phyloP scores from a whole-genome alignment of 2,797 vertebrate genomes.

The Synaphobranchus kaupii region DNA sequence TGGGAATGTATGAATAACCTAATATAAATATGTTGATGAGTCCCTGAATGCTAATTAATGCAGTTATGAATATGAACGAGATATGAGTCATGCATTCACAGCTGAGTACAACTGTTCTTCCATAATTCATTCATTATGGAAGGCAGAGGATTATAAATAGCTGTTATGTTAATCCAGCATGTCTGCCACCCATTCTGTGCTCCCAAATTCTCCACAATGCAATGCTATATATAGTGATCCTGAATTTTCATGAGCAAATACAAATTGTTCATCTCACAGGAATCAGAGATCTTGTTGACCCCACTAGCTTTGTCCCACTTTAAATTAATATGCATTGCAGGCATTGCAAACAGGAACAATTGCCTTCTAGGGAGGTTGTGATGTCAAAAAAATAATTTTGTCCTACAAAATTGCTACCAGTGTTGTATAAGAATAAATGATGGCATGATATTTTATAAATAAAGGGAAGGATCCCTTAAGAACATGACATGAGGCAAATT shows the following conservation, averaged over 20 bases:
- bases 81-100: neutral
- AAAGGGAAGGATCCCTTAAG: neutral
- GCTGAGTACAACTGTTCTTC: neutral
- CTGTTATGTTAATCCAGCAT: neutral
- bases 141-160: neutral
- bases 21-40: neutral
- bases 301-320: neutral
- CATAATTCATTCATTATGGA: constrained; percentile 8
- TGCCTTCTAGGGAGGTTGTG: neutral
- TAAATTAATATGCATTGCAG: neutral
- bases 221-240: neutral
- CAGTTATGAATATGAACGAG: neutral
- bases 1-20: neutral
- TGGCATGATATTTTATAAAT: neutral
- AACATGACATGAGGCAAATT: neutral
- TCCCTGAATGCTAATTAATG: neutral
- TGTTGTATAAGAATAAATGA: neutral
- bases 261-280: neutral
- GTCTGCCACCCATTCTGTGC: neutral
- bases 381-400: neutral
- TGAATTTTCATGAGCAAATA: constrained; percentile 9
- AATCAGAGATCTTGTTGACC: neutral
- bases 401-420: neutral
- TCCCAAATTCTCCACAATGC: neutral
- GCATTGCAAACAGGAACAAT: neutral